phyloP scores from a whole-genome alignment of 2,113 vertebrate genomes.

The Pseudorhombus dupliciocellatus region DNA sequence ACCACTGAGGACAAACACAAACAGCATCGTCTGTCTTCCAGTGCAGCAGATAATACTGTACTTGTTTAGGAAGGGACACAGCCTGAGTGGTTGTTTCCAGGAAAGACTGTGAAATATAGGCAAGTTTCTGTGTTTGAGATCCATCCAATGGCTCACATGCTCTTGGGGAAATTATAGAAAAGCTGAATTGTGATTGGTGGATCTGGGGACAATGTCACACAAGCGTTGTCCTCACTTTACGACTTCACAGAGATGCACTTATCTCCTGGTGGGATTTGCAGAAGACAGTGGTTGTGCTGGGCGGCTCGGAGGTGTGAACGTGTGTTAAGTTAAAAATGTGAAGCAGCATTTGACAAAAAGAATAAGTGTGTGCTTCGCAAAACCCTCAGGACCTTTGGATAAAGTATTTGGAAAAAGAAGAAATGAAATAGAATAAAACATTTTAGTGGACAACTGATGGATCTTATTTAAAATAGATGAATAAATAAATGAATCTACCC shows the following conservation, averaged over 20 bases:
- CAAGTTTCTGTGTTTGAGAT: slow-evolving; percentile 37
- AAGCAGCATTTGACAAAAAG: slow-evolving; percentile 24
- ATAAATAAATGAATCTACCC: too few species aligned
- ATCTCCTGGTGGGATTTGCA: slow-evolving; percentile 45
- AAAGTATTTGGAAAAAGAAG: background rate
- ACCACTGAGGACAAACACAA: slow-evolving; percentile 22
- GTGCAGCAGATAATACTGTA: slow-evolving; percentile 5
- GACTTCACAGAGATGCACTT: slow-evolving; percentile 18
- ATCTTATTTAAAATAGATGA: too few species aligned
- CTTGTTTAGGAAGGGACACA: slow-evolving; percentile 15
- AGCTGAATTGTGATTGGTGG: slow-evolving; percentile 14
- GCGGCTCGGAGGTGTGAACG: slow-evolving; percentile 30
- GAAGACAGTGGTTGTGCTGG: slow-evolving; percentile 17
- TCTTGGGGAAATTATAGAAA: slow-evolving; percentile 20
- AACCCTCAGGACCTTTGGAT: slow-evolving; percentile 1
- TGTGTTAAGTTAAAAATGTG: slow-evolving; percentile 50
- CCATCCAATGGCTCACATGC: slow-evolving; percentile 25
- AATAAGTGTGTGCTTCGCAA: slow-evolving; percentile 12
- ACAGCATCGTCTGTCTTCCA: slow-evolving; percentile 18
- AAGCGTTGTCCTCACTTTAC: slow-evolving; percentile 22
- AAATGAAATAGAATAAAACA: background rate
- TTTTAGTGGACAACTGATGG: background rate
- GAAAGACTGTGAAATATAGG: background rate
- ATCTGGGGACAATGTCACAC: slow-evolving; percentile 20
- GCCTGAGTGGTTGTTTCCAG: background rate